Percentiles rank a stretch among this genome's conserved stretches.
Evolutionary conservation across 2,113 vertebrate species (phyloP).

Genomic region (Halcyon senegalensis): DNA sequence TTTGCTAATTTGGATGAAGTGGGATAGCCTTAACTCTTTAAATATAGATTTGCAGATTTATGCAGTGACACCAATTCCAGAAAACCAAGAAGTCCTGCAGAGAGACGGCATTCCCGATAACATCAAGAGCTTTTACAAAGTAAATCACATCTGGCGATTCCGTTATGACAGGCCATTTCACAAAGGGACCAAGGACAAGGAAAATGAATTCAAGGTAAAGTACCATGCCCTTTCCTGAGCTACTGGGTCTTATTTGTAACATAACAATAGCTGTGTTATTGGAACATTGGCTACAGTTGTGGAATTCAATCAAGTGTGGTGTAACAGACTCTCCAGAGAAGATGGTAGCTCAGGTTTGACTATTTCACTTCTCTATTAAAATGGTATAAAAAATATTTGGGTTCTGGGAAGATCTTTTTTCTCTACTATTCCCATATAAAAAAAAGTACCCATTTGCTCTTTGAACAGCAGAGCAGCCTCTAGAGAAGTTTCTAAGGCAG

Average conservation of each 20-base stretch:
- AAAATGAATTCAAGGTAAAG: conserved; percentile 99
- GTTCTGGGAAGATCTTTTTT: not conserved
- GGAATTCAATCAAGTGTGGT: not conserved
- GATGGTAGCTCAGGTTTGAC: not conserved
- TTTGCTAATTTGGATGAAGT: not conserved
- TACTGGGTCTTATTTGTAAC: not conserved
- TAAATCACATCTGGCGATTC: conserved; percentile 98
- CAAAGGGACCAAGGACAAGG: conserved; percentile 98
- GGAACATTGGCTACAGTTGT: not conserved
- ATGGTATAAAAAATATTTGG: not conserved
- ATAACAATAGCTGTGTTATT: not conserved
- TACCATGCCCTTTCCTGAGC: not conserved
- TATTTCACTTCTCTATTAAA: not conserved
- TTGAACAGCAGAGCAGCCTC: not conserved
- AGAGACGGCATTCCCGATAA: conserved; percentile 96
- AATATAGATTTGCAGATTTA: conserved; percentile 95
- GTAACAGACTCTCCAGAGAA: not conserved
- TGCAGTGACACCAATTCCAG: conserved; percentile 95
- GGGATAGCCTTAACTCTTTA: conserved; percentile 77
- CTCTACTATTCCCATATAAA: no score
- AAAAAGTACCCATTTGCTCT: not conserved
- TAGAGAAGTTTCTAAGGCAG: not conserved
- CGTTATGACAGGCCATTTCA: conserved; percentile 97
- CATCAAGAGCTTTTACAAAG: conserved; percentile 99
- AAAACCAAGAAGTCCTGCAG: conserved; percentile 95